Evolutionary conservation across 2,888 invertebrate genomes (phyloP).

Genomic region (Caenorhabditis drosophilae): DNA sequence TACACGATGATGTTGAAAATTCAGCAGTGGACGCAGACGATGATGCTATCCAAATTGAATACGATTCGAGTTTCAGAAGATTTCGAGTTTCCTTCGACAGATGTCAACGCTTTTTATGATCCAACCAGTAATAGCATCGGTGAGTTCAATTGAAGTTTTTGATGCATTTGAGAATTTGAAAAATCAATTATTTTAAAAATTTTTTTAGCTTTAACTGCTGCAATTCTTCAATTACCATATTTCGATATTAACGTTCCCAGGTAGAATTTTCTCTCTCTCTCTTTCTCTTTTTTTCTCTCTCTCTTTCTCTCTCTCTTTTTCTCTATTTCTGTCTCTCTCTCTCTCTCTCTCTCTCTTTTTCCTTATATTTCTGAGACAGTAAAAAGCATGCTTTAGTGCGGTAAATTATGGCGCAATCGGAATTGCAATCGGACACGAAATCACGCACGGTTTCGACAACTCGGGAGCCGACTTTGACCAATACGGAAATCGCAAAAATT

Average conservation of each 20-base stretch:
- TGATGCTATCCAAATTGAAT: not conserved
- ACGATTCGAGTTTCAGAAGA: not conserved
- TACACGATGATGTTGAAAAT: not conserved
- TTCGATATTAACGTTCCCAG: not conserved
- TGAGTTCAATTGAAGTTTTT: not conserved
- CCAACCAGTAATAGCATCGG: conserved; percentile 8
- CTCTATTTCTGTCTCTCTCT: not conserved
- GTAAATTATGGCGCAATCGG: conserved; percentile 12
- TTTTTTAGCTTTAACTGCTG: conserved; percentile 10
- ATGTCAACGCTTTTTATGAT: conserved; percentile 13
- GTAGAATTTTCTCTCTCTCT: not conserved
- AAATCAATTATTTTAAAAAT: too few relatives aligned
- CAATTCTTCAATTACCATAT: conserved; percentile 7
- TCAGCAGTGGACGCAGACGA: conserved; percentile 6
- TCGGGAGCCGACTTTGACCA: conserved; percentile 6
- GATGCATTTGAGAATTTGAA: not conserved
- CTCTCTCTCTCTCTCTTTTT: not conserved
- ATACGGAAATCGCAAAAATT: conserved; percentile 7
- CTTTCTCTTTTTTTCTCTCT: not conserved
- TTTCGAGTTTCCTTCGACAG: conserved; percentile 8
- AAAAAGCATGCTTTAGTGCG: not conserved
- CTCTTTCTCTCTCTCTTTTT: not conserved
- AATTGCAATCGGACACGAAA: conserved; percentile 8
- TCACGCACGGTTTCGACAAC: conserved; percentile 10
- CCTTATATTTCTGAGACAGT: not conserved